These are phyloP conservation scores for Sycobia sp. DNA, from an alignment of 1,140 invertebrate species.

Conservation along the genomic window DNA sequence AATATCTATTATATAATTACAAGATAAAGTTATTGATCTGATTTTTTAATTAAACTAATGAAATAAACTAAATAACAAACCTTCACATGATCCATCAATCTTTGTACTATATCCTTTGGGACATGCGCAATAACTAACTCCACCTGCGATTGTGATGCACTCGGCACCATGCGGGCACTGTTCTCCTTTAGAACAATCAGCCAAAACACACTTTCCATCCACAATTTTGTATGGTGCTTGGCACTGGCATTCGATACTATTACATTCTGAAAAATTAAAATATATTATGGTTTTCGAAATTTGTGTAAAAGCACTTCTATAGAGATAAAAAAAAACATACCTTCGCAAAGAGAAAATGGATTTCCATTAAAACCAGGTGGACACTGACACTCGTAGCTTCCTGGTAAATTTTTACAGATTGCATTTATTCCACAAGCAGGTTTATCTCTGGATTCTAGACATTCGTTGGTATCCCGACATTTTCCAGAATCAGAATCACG, in stretches of 20 bases:
- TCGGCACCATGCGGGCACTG: slow-evolving; percentile 82
- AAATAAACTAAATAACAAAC: slow-evolving; percentile 40
- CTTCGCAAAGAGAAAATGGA: slow-evolving; percentile 81
- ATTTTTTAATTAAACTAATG: neutral
- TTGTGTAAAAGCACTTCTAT: no score
- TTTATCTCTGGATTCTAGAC: slow-evolving; percentile 72
- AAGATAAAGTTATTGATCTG: neutral
- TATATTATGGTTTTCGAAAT: no score
- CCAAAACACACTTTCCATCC: slow-evolving; percentile 80
- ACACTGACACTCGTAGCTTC: slow-evolving; percentile 93
- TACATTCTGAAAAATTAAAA: slow-evolving; percentile 67
- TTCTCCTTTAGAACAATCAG: slow-evolving; percentile 77
- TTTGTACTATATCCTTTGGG: slow-evolving; percentile 78
- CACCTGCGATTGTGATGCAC: slow-evolving; percentile 86
- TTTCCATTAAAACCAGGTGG: slow-evolving; percentile 86
- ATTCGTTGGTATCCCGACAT: slow-evolving; percentile 89
- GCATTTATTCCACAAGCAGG: slow-evolving; percentile 84
- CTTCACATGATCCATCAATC: slow-evolving; percentile 75
- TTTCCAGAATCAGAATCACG: slow-evolving; percentile 73
- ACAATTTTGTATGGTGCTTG: slow-evolving; percentile 84
- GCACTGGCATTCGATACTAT: slow-evolving; percentile 82
- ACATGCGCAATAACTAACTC: slow-evolving; percentile 87
- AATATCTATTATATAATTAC: slow-evolving; percentile 64
- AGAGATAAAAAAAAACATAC: slow-evolving; percentile 45
- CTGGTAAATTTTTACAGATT: slow-evolving; percentile 89